A percentile compares a stretch with the other conserved stretches of the same genome.
Evolutionary conservation across 1,140 invertebrate species (phyloP).

Genomic region (Brachionus rubens): DNA sequence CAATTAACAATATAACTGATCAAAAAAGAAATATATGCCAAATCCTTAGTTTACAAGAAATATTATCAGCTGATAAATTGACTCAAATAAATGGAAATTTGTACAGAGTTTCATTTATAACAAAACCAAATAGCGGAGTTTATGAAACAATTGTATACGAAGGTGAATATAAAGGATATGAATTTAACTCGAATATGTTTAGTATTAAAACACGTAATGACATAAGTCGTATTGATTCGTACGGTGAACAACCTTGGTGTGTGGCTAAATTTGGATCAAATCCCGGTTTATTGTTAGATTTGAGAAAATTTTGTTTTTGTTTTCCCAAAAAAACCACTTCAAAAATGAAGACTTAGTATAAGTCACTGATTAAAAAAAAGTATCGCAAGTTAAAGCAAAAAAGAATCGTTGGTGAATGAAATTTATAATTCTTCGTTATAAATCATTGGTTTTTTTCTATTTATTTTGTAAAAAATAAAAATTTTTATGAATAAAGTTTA

Average conservation of each 20-base stretch:
- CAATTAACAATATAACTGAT: constrained; percentile 67
- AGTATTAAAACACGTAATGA: constrained; percentile 68
- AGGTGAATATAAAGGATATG: constrained; percentile 54
- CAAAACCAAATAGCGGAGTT: constrained; percentile 70
- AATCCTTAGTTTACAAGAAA: constrained; percentile 63
- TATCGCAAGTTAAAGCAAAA: no score
- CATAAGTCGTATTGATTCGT: constrained; percentile 82
- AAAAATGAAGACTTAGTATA: no score
- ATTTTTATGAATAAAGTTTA: no score
- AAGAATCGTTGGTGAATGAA: no score
- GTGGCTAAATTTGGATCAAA: constrained; percentile 12
- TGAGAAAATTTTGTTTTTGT: constrained; percentile 43
- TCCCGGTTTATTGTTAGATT: neutral
- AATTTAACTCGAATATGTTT: constrained; percentile 63
- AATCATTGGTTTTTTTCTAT: no score
- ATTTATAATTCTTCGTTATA: no score
- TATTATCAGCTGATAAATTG: constrained; percentile 70
- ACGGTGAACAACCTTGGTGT: constrained; percentile 61
- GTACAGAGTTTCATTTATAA: constrained; percentile 75
- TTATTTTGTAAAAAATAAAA: no score
- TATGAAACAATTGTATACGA: constrained; percentile 73
- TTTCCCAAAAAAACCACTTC: neutral
- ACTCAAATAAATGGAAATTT: constrained; percentile 65
- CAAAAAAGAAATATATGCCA: constrained; percentile 67
- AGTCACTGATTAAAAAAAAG: no score